These are phyloP conservation scores for Polydrusus cervinus DNA, from an alignment of 2,888 invertebrate genomes.

Conservation along the genomic window DNA sequence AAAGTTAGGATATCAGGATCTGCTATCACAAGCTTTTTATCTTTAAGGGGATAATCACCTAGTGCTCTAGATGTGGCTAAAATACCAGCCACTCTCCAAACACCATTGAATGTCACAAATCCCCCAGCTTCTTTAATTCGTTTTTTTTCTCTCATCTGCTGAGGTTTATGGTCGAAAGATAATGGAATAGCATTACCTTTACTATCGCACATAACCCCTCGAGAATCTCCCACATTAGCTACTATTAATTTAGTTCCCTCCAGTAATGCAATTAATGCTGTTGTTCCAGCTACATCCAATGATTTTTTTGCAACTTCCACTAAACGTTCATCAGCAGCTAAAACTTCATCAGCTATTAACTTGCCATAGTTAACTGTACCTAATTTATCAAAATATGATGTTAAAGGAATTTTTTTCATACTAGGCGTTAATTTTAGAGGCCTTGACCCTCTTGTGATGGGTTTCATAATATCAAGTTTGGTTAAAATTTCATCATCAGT, in stretches of 20 bases:
- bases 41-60: constrained; percentile 96
- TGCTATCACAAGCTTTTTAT: constrained; percentile 93
- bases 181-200: constrained; percentile 92
- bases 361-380: constrained; percentile 87
- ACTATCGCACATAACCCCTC: constrained; percentile 95
- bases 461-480: constrained; percentile 75
- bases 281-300: constrained; percentile 88
- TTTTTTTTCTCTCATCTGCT: constrained; percentile 93
- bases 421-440: constrained; percentile 72
- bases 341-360: constrained; percentile 89
- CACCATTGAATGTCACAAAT: constrained; percentile 95
- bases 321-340: constrained; percentile 87
- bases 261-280: constrained; percentile 91
- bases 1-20: constrained; percentile 96
- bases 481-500: constrained; percentile 81
- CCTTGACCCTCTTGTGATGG: constrained; percentile 77
- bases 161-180: constrained; percentile 97
- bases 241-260: constrained; percentile 89
- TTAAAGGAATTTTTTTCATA: constrained; percentile 72
- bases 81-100: constrained; percentile 97
- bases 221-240: constrained; percentile 97
- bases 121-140: constrained; percentile 97
- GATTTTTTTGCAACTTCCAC: constrained; percentile 88
- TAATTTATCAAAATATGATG: constrained; percentile 81
- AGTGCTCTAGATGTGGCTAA: constrained; percentile 95